phyloP scores from a whole-genome alignment of 2,797 vertebrate species.

The Meriones psammophilus region DNA sequence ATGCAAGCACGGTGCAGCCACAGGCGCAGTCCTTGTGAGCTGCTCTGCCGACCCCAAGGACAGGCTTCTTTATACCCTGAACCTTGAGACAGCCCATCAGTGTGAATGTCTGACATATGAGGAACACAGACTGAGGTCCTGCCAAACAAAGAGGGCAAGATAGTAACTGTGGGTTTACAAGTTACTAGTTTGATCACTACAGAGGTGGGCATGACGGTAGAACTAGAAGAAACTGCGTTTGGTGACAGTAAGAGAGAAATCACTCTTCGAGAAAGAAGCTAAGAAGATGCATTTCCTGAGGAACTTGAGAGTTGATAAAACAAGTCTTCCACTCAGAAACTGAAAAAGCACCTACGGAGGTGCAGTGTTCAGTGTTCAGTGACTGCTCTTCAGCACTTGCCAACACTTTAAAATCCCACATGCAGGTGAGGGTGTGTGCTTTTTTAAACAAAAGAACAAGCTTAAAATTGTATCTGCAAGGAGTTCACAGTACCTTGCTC shows the following conservation, averaged over 20 bases:
- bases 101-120: neutral
- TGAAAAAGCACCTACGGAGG: neutral
- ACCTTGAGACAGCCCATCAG: neutral
- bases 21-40: neutral
- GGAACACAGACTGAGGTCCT: conserved; percentile 28
- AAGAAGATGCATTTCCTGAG: conserved; percentile 68
- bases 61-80: conserved; percentile 33
- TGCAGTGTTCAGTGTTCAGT: neutral
- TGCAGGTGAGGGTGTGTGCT: conserved; percentile 6
- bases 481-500: neutral
- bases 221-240: conserved; percentile 34
- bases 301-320: conserved; percentile 35
- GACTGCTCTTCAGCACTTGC: neutral
- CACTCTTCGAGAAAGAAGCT: conserved; percentile 54
- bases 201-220: neutral
- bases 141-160: conserved; percentile 29
- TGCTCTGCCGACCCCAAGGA: neutral
- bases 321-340: conserved; percentile 52
- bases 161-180: conserved; percentile 8
- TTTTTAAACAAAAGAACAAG: conserved; percentile 44
- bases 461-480: conserved; percentile 22
- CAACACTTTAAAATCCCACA: conserved; percentile 46
- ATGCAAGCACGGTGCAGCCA: neutral
- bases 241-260: conserved; percentile 40
- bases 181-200: conserved; percentile 7